phyloP scores from a whole-genome alignment of 1,140 invertebrate species.

The Eueides isabella region DNA sequence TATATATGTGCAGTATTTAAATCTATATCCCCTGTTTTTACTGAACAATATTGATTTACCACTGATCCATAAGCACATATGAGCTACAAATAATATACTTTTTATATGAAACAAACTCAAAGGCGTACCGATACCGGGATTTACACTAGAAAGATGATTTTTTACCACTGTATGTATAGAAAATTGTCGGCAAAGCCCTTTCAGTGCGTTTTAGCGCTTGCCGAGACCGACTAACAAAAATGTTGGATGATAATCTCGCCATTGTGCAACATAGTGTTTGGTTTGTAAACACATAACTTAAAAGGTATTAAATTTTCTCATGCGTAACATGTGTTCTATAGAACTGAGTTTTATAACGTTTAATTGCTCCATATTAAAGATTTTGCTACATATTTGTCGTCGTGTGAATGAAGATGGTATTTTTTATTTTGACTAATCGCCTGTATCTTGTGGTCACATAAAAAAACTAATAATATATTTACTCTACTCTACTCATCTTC shows the following conservation, averaged over 20 bases:
- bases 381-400: background rate
- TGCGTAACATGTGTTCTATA: constrained; percentile 16
- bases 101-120: constrained; percentile 11
- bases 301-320: constrained; percentile 21
- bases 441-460: no score
- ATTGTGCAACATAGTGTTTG: constrained; percentile 40
- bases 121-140: constrained; percentile 16
- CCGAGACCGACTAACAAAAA: constrained; percentile 49
- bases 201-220: constrained; percentile 30
- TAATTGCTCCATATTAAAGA: constrained; percentile 11
- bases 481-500: no score
- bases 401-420: background rate
- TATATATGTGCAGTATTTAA: background rate
- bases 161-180: constrained; percentile 18
- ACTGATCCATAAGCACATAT: background rate
- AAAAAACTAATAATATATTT: no score
- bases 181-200: constrained; percentile 46
- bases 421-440: background rate
- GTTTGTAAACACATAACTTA: constrained; percentile 37
- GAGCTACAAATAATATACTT: constrained; percentile 1
- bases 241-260: constrained; percentile 44
- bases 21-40: background rate
- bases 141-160: constrained; percentile 36
- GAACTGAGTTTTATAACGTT: constrained; percentile 14
- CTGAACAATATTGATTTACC: background rate